These are phyloP conservation scores for Apotomis turbidana DNA, from an alignment of 2,888 invertebrate species.

Conservation along the genomic window DNA sequence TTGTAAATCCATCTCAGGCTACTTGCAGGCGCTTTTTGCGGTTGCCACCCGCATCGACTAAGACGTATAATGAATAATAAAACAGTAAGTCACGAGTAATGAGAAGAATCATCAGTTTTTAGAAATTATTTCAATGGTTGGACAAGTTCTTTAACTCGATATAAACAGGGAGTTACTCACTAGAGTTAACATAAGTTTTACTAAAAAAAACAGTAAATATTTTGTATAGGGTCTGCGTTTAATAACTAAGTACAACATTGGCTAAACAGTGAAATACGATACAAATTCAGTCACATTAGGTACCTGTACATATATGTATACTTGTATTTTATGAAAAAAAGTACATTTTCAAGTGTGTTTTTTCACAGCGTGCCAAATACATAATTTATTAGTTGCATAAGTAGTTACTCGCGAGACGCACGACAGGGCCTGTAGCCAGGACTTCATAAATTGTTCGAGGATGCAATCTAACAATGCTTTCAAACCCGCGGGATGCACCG, in stretches of 20 bases:
- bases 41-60: constrained; percentile 45
- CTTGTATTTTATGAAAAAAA: too few species aligned
- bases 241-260: too few species aligned
- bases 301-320: too few species aligned
- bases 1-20: constrained; percentile 36
- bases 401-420: constrained; percentile 5
- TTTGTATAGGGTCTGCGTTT: too few species aligned
- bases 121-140: constrained; percentile 8
- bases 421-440: constrained; percentile 48
- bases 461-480: constrained; percentile 69
- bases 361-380: constrained; percentile 34
- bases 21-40: constrained; percentile 23
- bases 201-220: too few species aligned
- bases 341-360: neutral
- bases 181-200: neutral
- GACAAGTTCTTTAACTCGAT: neutral
- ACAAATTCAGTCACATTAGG: too few species aligned
- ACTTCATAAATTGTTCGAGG: constrained; percentile 69
- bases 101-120: constrained; percentile 20
- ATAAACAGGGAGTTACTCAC: neutral
- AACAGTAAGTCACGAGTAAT: constrained; percentile 13
- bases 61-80: constrained; percentile 44
- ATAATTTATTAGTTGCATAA: constrained; percentile 37
- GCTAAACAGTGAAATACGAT: too few species aligned
- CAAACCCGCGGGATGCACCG: constrained; percentile 60